phyloP scores from a whole-genome alignment of 2,113 vertebrate species.

The Cariama cristata region DNA sequence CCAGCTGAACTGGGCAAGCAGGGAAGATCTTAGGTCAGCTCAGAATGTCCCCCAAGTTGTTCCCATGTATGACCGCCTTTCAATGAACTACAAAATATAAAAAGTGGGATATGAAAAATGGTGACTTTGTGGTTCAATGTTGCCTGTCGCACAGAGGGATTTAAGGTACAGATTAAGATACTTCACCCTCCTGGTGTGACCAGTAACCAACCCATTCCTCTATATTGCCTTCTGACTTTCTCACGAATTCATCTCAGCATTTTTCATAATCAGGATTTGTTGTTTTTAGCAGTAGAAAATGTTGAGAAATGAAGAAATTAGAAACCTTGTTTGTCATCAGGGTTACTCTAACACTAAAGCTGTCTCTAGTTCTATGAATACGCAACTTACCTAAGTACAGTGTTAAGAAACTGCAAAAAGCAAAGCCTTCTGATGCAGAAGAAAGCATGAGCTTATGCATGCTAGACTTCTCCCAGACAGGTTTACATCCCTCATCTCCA shows the following conservation, averaged over 20 bases:
- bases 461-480: background rate
- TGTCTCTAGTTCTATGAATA: background rate
- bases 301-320: background rate
- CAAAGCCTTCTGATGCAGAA: background rate
- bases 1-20: background rate
- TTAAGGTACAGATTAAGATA: background rate
- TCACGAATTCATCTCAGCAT: background rate
- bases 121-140: background rate
- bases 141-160: background rate
- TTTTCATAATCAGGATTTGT: background rate
- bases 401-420: background rate
- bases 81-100: background rate
- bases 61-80: background rate
- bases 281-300: background rate
- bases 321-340: background rate
- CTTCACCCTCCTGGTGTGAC: background rate
- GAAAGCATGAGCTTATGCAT: background rate
- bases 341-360: background rate
- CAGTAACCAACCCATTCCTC: background rate
- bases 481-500: background rate
- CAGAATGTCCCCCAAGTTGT: background rate
- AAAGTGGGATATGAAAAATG: background rate
- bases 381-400: background rate
- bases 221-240: background rate
- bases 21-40: background rate